Evolutionary conservation across 2,113 vertebrate species (phyloP).

Genomic region (Ciconia maguari): DNA sequence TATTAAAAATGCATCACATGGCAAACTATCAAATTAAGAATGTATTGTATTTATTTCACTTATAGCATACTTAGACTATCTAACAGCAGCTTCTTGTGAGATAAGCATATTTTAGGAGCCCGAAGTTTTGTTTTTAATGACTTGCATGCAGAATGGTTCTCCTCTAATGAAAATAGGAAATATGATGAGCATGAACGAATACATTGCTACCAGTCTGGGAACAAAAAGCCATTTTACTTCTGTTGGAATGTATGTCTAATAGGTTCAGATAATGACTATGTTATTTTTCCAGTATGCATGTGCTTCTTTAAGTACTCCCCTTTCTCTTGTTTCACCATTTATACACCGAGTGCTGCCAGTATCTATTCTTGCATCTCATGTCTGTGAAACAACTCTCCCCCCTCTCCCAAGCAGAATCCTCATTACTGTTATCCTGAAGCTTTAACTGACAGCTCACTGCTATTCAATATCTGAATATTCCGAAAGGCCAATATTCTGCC

Average conservation of each 20-base stretch:
- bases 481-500: background rate
- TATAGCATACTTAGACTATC: background rate
- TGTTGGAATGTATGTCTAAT: constrained; percentile 8
- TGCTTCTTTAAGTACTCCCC: background rate
- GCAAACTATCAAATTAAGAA: constrained; percentile 3
- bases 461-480: background rate
- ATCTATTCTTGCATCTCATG: background rate
- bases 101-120: constrained; percentile 3
- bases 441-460: background rate
- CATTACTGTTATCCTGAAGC: background rate
- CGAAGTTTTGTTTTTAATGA: background rate
- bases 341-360: background rate
- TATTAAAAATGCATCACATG: background rate
- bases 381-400: background rate
- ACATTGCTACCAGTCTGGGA: background rate
- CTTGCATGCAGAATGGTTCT: background rate
- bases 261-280: background rate
- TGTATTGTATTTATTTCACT: background rate
- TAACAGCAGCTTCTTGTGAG: background rate
- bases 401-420: background rate
- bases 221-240: constrained; percentile 19
- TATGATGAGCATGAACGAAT: background rate
- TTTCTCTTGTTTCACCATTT: background rate
- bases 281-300: background rate
- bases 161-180: constrained; percentile 40